A percentile compares a stretch with the other conserved stretches of the same genome.
Conservation (phyloP, 2,113 vertebrate species). For the Mungos mungo region DNA sequence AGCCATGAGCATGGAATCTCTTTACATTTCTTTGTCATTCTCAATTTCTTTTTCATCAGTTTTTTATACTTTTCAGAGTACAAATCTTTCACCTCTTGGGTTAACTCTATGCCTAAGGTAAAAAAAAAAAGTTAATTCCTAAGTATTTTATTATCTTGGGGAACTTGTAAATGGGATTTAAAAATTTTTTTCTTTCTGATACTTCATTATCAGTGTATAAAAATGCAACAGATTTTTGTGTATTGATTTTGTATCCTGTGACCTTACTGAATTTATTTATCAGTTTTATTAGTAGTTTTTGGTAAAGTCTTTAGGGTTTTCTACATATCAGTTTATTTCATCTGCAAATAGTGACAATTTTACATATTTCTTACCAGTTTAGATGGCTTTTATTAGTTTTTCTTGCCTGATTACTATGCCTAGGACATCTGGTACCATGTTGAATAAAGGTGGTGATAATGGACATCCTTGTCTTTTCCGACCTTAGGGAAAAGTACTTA, state of each 20-base stretch:
- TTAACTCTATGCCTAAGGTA: neutral
- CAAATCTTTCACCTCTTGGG: neutral
- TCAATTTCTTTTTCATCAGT: neutral
- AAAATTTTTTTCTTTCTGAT: neutral
- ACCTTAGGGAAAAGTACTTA: neutral
- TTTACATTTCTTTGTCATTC: neutral
- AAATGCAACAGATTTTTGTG: neutral
- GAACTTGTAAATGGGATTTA: neutral
- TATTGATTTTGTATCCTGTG: neutral
- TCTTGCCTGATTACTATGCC: neutral
- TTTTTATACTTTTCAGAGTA: neutral
- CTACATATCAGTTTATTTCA: neutral
- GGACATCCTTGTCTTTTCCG: neutral
- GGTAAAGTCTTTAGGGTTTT: neutral
- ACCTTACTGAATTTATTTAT: neutral
- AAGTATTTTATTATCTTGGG: neutral
- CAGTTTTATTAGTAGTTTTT: neutral
- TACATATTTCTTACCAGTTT: neutral
- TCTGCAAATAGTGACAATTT: neutral
- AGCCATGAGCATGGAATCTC: neutral
- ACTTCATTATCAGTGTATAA: neutral
- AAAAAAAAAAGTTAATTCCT: neutral
- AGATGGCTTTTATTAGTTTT: neutral
- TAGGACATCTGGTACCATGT: neutral
- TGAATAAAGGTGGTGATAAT: neutral